A percentile compares a stretch with the other conserved stretches of the same genome.
phyloP scores from a whole-genome alignment of 2,113 vertebrate species.

The Uria lomvia region DNA sequence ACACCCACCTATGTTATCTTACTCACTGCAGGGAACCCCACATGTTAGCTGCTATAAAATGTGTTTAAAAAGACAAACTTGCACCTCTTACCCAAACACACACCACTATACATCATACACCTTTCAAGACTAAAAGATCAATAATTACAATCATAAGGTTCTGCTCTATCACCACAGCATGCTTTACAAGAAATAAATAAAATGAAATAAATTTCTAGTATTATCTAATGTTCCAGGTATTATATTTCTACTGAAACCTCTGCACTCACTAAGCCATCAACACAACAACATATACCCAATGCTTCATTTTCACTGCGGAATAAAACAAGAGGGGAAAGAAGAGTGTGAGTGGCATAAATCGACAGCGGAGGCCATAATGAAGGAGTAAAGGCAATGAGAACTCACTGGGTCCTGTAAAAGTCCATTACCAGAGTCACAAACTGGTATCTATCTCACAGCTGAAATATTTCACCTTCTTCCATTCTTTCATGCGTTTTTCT shows the following conservation, averaged over 20 bases:
- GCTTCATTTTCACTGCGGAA: neutral
- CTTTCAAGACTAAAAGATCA: neutral
- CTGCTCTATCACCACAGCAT: neutral
- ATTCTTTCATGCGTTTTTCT: neutral
- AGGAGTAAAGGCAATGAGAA: neutral
- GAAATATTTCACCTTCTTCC: neutral
- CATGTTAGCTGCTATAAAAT: neutral
- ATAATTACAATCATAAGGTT: neutral
- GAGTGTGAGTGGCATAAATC: neutral
- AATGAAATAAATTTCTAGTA: neutral
- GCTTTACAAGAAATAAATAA: neutral
- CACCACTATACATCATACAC: neutral
- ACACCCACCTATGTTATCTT: constrained; percentile 33
- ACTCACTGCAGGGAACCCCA: constrained; percentile 15
- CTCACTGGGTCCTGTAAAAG: neutral
- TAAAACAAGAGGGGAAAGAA: neutral
- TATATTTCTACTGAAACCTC: neutral
- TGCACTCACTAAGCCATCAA: neutral
- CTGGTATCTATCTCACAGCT: neutral
- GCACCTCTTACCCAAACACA: neutral
- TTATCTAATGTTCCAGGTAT: neutral
- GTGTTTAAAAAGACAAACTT: neutral
- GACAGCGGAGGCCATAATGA: neutral
- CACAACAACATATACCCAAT: neutral
- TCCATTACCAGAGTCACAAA: neutral